Conservation (phyloP, 2,888 invertebrate genomes). For the Melanophora roralis region DNA sequence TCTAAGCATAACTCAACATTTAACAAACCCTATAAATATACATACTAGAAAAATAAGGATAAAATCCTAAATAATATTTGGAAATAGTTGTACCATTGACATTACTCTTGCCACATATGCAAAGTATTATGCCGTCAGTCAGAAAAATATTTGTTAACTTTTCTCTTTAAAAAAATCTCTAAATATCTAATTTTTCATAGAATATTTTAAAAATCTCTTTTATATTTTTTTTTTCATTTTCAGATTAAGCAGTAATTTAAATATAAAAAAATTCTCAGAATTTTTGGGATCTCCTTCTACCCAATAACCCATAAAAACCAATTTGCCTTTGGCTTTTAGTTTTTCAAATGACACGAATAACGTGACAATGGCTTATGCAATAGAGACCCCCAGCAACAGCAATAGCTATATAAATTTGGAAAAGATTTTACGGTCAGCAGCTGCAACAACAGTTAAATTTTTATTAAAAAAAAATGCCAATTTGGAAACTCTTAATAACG, state of each 20-base stretch:
- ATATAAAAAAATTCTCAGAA: background rate
- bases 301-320: background rate
- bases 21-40: no score
- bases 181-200: no score
- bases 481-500: background rate
- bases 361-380: conserved; percentile 53
- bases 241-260: background rate
- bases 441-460: conserved; percentile 39
- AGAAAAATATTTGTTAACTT: no score
- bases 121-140: no score
- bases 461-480: conserved; percentile 45
- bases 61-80: no score
- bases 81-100: no score
- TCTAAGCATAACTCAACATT: no score
- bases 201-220: background rate
- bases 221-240: background rate
- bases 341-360: conserved; percentile 40
- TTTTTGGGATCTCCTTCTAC: background rate
- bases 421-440: conserved; percentile 25
- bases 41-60: no score
- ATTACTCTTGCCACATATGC: no score
- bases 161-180: no score
- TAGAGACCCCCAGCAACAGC: conserved; percentile 19
- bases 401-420: conserved; percentile 47
- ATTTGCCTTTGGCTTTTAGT: background rate